Percentiles rank a stretch among this genome's conserved stretches.
Evolutionary conservation across 2,888 invertebrate genomes (phyloP).

Genomic region (Trissolcus japonicus): DNA sequence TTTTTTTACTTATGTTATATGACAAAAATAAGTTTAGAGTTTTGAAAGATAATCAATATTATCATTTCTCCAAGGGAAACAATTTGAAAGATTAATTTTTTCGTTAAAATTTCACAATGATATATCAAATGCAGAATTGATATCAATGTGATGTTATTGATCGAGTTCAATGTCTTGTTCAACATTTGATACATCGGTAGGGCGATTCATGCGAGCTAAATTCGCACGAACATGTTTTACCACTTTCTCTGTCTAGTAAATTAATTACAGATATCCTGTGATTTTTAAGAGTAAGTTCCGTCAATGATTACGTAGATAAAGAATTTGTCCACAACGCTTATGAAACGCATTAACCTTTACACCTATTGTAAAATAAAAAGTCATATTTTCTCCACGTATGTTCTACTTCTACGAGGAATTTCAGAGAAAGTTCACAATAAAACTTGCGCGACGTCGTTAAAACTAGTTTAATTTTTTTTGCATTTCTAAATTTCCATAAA

Average conservation of each 20-base stretch:
- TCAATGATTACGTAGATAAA: conserved; percentile 17
- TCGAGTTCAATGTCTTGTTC: conserved; percentile 10
- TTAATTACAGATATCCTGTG: not conserved
- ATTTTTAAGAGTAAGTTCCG: conserved; percentile 4
- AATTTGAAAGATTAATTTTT: no score
- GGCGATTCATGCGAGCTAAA: not conserved
- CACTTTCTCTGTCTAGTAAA: conserved; percentile 12
- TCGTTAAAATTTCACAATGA: no score
- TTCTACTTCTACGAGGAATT: conserved; percentile 17
- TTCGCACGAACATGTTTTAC: conserved; percentile 3
- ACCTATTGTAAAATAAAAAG: conserved; percentile 25
- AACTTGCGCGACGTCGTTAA: conserved; percentile 12
- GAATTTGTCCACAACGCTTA: conserved; percentile 26
- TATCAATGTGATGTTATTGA: not conserved
- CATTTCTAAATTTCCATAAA: conserved; percentile 1
- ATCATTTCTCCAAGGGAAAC: no score
- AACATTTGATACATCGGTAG: not conserved
- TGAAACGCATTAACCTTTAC: conserved; percentile 28
- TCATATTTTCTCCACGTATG: conserved; percentile 29
- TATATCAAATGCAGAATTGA: no score
- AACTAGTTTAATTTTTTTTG: conserved; percentile 16
- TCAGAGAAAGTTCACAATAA: conserved; percentile 40
- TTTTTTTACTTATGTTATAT: no score
- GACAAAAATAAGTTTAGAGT: no score
- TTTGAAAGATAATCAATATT: no score